Evolutionary conservation across 2,113 vertebrate species (phyloP).

Genomic region (Coptodon rendalli): DNA sequence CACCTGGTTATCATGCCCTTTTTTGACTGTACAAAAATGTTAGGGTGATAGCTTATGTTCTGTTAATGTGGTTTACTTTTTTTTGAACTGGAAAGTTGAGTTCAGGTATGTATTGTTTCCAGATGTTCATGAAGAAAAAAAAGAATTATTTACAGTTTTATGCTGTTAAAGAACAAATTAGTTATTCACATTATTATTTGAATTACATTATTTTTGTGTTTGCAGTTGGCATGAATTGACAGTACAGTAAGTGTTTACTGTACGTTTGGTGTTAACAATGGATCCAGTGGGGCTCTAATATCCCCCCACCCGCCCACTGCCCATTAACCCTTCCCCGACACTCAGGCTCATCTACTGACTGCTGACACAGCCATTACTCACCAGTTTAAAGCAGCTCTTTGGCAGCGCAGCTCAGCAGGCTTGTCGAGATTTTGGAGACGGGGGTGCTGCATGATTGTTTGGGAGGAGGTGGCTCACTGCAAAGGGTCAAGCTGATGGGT

Average conservation of each 20-base stretch:
- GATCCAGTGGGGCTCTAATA: slow-evolving; percentile 17
- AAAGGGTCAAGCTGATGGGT: slow-evolving; percentile 49
- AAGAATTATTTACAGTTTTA: not conserved
- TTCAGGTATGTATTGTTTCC: not conserved
- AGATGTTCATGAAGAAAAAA: not conserved
- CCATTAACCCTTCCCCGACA: not conserved
- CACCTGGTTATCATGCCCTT: not conserved
- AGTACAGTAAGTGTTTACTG: not conserved
- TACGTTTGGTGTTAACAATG: not conserved
- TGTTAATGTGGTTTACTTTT: not conserved
- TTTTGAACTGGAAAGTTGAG: not conserved
- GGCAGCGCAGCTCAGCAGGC: slow-evolving; percentile 21
- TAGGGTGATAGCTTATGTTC: not conserved
- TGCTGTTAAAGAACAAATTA: not conserved
- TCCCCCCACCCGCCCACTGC: not conserved
- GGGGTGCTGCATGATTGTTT: not conserved
- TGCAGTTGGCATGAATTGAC: not conserved
- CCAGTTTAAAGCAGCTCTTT: slow-evolving; percentile 50
- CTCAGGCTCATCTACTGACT: slow-evolving; percentile 57
- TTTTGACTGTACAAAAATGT: not conserved
- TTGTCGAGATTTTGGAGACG: slow-evolving; percentile 12
- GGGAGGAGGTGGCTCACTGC: slow-evolving; percentile 21
- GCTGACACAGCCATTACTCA: slow-evolving; percentile 63
- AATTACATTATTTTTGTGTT: not conserved
- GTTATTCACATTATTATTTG: not conserved